Evolutionary conservation across 1,140 invertebrate genomes (phyloP), one percentile per base, ranked within the genome.

Genomic region (Trichogramma pretiosum): DNA sequence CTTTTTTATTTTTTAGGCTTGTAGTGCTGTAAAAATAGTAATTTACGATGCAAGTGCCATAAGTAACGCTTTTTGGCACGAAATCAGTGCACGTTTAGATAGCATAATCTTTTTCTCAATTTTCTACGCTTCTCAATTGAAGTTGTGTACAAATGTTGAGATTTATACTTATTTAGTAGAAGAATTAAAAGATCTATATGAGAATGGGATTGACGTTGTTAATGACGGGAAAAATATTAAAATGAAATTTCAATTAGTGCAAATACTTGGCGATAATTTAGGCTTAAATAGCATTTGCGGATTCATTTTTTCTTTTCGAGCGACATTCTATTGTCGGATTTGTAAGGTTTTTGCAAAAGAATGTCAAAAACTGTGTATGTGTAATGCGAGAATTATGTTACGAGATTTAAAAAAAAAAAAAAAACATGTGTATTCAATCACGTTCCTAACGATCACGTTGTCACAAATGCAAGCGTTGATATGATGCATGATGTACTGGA

Each of bases 261-360:
- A 42, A 8, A 35, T 49, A 11, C 4, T 49, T 26, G 47, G 47
- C 4, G 47, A 49, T 26, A 49, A 49, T 42, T 36, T 49, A 19
- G 39, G 39, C 17, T 17, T 49, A 0, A 49, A 49, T 19, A 17
- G 32, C 9, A 37, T 49, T 10, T 39, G 39, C 9, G 39, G 47
- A 16, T 42, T 43, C 14, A 33, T 49, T 0, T 38, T 42, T 28
- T 49, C 39, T 0, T 49, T 49, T 28, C 42, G 30, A 19, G 8
- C 30, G 1, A 26, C 13, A 18, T 42, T 28, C 30, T 46, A 3
- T 13, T 46, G 22, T 19, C 8, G 44, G 18, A 46, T 46, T 28
- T 46, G 34, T 18, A 37, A 19, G 28, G 18, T 14, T 2, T 13
- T 16, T 4, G 11, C 23, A 1, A 14, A 18, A 5, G 14, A 37